Base-by-base conservation (phyloP, 2,113 vertebrate genomes). In the Brachirus orientalis region DNA sequence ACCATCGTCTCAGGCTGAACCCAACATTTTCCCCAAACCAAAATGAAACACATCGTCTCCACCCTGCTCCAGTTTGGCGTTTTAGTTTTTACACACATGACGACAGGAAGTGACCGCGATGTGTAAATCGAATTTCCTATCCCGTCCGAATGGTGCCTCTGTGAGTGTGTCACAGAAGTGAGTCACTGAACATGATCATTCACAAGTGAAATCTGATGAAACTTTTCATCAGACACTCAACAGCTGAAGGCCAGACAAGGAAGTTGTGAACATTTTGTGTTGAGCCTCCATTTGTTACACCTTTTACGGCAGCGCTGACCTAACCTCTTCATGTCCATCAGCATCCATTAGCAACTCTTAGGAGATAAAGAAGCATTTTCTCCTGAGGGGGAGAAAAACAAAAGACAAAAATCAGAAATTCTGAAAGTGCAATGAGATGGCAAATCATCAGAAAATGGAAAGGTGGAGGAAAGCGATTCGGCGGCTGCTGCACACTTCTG, bases 241-340 rank as follows among this genome's bases (percentile, higher is more conserved):
- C 28, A 28, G n/a, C 43, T 70, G 22, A 69, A 56, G 38, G 40
- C 38, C 56, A 51, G 37, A n/a, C n/a, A n/a, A 51, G 62, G 44
- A 67, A 33, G 57, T 60, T 55, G 3, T 13, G n/a, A 56, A 37
- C 52, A 1, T 33, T 45, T 51, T 19, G 13, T 38, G 50, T 8
- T 8, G 20, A 10, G 20, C 17, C 19, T 63, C 56, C 40, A 44
- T 53, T n/a, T 51, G 7, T 66, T 12, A 44, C 17, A 50, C 4
- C 43, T 50, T 44, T 13, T 38, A 11, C 11, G 8, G 13, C 44
- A 61, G 38, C 43, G 7, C 54, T 17, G 40, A 46, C 36, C 16
- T 11, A 11, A 43, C 40, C 16, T 48, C 18, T 67, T 8, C 12
- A 47, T 41, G 9, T 43, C 40, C 40, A 43, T 43, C 14, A 43